Conservation (phyloP, 2,888 invertebrate species). For the Parapristionchus giblindavisi region DNA sequence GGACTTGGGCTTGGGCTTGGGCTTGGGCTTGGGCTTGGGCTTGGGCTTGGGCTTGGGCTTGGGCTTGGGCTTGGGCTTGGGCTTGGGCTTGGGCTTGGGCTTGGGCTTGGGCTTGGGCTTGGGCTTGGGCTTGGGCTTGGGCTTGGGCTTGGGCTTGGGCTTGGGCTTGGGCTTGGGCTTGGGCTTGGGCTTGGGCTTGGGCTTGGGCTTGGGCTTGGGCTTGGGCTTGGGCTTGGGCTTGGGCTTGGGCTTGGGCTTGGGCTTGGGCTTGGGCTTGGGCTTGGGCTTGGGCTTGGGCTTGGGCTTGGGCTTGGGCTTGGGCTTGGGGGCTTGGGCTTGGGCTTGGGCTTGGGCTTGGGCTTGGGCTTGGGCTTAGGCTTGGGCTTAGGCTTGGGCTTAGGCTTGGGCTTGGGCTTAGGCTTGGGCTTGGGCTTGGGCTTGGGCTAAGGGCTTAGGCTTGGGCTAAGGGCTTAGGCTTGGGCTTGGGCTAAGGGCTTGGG, state of each 20-base stretch:
- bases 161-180: slow-evolving; percentile 40
- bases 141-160: slow-evolving; percentile 38
- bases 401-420: slow-evolving; percentile 47
- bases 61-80: slow-evolving; percentile 37
- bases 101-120: slow-evolving; percentile 31
- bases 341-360: too few species aligned
- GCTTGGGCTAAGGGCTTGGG: too few species aligned
- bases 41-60: slow-evolving; percentile 41
- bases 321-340: too few species aligned
- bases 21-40: slow-evolving; percentile 41
- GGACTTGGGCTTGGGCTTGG: slow-evolving; percentile 40
- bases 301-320: too few species aligned
- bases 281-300: too few species aligned
- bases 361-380: too few species aligned
- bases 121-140: slow-evolving; percentile 26
- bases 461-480: too few species aligned
- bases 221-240: slow-evolving; percentile 41
- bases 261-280: slow-evolving; percentile 49
- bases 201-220: slow-evolving; percentile 38
- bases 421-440: too few species aligned
- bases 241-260: slow-evolving; percentile 42
- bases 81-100: slow-evolving; percentile 34
- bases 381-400: slow-evolving; percentile 45
- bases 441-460: too few species aligned
- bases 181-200: slow-evolving; percentile 39